Evolutionary conservation across 2,113 vertebrate species (phyloP).

Genomic region (Anhinga anhinga): DNA sequence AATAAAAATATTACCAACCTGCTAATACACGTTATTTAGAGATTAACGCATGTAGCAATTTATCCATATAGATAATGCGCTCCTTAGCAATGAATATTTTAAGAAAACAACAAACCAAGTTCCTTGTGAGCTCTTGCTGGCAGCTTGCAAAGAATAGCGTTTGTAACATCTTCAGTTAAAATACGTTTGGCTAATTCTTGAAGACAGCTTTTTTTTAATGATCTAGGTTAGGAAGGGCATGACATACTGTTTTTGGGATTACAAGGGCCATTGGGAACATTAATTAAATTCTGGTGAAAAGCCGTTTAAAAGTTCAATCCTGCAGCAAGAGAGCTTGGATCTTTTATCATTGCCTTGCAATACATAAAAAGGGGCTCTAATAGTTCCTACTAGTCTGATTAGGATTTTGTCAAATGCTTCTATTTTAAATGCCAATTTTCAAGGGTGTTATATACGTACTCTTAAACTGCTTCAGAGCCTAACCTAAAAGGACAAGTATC

Average conservation of each 20-base stretch:
- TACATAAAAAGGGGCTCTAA: background rate
- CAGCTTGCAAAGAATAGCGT: background rate
- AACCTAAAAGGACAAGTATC: background rate
- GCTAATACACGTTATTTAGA: background rate
- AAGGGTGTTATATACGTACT: background rate
- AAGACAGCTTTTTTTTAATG: background rate
- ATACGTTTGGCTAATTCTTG: background rate
- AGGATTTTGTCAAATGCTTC: background rate
- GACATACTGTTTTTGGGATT: background rate
- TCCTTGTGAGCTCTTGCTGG: background rate
- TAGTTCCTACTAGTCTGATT: background rate
- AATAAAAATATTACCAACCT: background rate
- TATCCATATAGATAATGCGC: background rate
- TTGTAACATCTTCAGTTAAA: background rate
- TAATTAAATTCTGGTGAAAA: slow-evolving; percentile 38
- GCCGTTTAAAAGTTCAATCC: background rate
- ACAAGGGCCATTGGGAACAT: background rate
- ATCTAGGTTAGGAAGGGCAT: background rate
- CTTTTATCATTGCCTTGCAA: background rate
- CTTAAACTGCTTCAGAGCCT: background rate
- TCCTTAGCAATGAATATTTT: background rate
- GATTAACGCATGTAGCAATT: background rate
- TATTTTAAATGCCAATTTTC: background rate
- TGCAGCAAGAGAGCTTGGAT: background rate
- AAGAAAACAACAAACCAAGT: background rate